phyloP scores from a whole-genome alignment of 2,888 invertebrate species.

The Agriopis leucophaearia region DNA sequence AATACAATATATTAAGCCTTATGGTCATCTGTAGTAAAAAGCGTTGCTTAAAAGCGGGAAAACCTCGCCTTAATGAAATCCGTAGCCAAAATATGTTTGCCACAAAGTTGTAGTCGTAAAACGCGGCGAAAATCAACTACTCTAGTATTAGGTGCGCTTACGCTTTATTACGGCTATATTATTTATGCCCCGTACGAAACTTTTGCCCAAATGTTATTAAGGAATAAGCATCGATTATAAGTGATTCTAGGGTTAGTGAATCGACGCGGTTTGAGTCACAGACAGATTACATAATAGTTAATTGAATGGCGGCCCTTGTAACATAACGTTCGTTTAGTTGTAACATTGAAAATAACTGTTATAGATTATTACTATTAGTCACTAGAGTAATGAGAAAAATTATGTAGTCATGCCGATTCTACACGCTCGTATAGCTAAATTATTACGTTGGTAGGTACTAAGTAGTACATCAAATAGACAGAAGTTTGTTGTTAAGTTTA shows the following conservation, averaged over 20 bases:
- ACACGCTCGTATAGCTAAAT: too few relatives aligned
- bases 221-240: too few relatives aligned
- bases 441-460: background rate
- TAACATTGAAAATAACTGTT: background rate
- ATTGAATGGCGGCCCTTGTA: too few relatives aligned
- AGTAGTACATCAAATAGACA: background rate
- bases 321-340: too few relatives aligned
- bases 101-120: slow-evolving; percentile 2
- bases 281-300: too few relatives aligned
- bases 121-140: slow-evolving; percentile 7
- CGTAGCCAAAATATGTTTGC: slow-evolving; percentile 5
- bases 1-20: too few relatives aligned
- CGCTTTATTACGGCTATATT: slow-evolving; percentile 31
- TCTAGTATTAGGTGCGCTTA: slow-evolving; percentile 8
- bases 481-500: slow-evolving; percentile 38
- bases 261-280: slow-evolving; percentile 23
- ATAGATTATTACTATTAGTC: background rate
- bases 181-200: slow-evolving; percentile 39
- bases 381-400: too few relatives aligned
- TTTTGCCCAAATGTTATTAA: slow-evolving; percentile 53
- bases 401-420: too few relatives aligned
- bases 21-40: too few relatives aligned
- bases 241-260: slow-evolving; percentile 48
- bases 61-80: too few relatives aligned
- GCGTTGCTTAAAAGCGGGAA: too few relatives aligned